Evolutionary conservation across 2,888 invertebrate genomes (phyloP).

Genomic region (Emmelina monodactyla): DNA sequence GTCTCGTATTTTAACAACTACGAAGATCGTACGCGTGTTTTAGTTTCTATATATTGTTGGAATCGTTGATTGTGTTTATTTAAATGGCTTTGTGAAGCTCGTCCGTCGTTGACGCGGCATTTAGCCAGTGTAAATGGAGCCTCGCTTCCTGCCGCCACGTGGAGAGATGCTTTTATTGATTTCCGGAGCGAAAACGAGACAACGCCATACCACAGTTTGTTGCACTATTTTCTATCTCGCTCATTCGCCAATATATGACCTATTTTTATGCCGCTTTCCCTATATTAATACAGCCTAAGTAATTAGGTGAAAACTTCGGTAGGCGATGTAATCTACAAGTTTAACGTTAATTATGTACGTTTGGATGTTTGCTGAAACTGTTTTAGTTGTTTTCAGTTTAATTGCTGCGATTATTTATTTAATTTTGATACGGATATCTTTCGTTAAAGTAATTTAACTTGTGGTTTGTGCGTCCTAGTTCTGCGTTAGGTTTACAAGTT

Average conservation of each 20-base stretch:
- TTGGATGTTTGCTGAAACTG: too few relatives aligned
- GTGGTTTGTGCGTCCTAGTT: too few relatives aligned
- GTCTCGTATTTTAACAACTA: too few relatives aligned
- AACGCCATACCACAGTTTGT: conserved; percentile 55
- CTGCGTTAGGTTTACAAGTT: too few relatives aligned
- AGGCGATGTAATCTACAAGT: conserved; percentile 31
- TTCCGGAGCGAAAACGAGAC: conserved; percentile 57
- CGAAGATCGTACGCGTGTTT: too few relatives aligned
- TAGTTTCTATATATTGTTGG: too few relatives aligned
- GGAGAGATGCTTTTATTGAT: conserved; percentile 63
- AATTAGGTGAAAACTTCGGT: conserved; percentile 57
- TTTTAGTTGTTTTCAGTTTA: too few relatives aligned
- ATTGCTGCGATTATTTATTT: too few relatives aligned
- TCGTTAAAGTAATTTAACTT: too few relatives aligned
- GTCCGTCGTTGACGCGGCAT: conserved; percentile 29
- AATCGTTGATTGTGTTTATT: too few relatives aligned
- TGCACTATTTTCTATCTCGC: conserved; percentile 58
- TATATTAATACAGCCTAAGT: conserved; percentile 61
- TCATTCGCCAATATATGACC: conserved; percentile 63
- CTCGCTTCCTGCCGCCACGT: conserved; percentile 57
- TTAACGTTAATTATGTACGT: conserved; percentile 18
- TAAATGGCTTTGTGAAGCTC: too few relatives aligned
- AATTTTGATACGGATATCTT: too few relatives aligned
- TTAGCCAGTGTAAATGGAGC: conserved; percentile 48
- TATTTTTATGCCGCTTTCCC: conserved; percentile 63